These are phyloP conservation scores for Carassius auratus DNA, from an alignment of 2,113 vertebrate species.

Conservation along the genomic window DNA sequence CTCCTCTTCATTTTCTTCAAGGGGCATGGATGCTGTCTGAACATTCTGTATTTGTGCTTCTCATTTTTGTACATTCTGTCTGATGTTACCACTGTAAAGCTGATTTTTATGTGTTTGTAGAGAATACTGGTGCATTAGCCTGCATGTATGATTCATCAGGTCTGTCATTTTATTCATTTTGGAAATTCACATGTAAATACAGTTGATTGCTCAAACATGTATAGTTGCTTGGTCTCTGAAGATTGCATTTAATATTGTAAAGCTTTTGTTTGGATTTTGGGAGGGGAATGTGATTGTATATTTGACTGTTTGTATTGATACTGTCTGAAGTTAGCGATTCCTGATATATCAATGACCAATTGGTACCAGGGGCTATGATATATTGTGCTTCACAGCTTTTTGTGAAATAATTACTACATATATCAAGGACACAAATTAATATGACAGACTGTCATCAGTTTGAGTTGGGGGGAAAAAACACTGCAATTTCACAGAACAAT, in stretches of 20 bases:
- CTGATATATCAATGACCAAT: neutral
- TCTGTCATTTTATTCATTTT: constrained; percentile 84
- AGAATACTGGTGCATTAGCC: constrained; percentile 88
- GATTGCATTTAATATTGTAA: constrained; percentile 57
- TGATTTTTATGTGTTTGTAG: constrained; percentile 81
- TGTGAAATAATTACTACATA: neutral
- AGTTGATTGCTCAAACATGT: constrained; percentile 82
- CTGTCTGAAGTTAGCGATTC: constrained; percentile 62
- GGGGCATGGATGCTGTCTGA: constrained; percentile 96
- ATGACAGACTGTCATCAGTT: neutral
- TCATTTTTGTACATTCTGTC: constrained; percentile 25
- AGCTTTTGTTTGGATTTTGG: constrained; percentile 57
- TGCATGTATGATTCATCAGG: constrained; percentile 95
- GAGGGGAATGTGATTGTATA: constrained; percentile 61
- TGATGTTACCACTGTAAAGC: constrained; percentile 76
- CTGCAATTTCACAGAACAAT: neutral
- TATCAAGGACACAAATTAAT: neutral
- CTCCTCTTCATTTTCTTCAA: constrained; percentile 90
- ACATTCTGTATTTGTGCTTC: constrained; percentile 37
- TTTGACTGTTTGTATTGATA: constrained; percentile 79
- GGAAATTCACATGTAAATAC: constrained; percentile 88
- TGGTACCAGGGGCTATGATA: neutral
- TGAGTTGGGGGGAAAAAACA: neutral
- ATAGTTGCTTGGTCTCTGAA: constrained; percentile 75
- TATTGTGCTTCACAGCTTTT: neutral